Percentiles rank a stretch among this genome's conserved stretches.
Conservation (phyloP, 2,888 invertebrate species). For the Lepidocyrtinus sp. region DNA sequence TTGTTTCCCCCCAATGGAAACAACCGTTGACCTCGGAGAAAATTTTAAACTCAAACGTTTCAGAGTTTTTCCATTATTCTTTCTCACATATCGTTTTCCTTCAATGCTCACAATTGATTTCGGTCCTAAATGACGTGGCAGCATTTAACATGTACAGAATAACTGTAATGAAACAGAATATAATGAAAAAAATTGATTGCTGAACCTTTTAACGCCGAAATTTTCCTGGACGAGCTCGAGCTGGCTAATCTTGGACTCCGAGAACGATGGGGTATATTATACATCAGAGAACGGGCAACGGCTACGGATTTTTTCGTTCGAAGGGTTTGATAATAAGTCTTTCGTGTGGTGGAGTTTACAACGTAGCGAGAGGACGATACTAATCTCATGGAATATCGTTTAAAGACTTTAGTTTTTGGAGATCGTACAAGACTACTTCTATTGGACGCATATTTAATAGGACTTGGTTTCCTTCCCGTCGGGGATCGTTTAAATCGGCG, state of each 20-base stretch:
- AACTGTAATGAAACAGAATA: too few relatives aligned
- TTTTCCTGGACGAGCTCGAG: too few relatives aligned
- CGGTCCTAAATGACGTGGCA: too few relatives aligned
- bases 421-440: not conserved
- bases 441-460: not conserved
- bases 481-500: slow-evolving; percentile 19
- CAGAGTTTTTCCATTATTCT: slow-evolving; percentile 44
- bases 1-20: not conserved
- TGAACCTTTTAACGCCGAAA: too few relatives aligned
- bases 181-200: too few relatives aligned
- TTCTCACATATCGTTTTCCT: slow-evolving; percentile 34
- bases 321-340: not conserved
- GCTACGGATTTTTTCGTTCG: slow-evolving; percentile 15
- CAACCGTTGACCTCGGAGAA: not conserved
- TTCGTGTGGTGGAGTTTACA: too few relatives aligned
- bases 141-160: too few relatives aligned
- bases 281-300: too few relatives aligned
- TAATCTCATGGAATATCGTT: slow-evolving; percentile 42
- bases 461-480: not conserved
- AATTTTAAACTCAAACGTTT: slow-evolving; percentile 1
- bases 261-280: too few relatives aligned
- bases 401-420: slow-evolving; percentile 25
- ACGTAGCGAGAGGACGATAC: slow-evolving; percentile 11
- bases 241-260: too few relatives aligned
- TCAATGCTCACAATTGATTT: slow-evolving; percentile 35